Conservation (phyloP, 1,140 invertebrate genomes). For the Macrosteles quadrilineatus region DNA sequence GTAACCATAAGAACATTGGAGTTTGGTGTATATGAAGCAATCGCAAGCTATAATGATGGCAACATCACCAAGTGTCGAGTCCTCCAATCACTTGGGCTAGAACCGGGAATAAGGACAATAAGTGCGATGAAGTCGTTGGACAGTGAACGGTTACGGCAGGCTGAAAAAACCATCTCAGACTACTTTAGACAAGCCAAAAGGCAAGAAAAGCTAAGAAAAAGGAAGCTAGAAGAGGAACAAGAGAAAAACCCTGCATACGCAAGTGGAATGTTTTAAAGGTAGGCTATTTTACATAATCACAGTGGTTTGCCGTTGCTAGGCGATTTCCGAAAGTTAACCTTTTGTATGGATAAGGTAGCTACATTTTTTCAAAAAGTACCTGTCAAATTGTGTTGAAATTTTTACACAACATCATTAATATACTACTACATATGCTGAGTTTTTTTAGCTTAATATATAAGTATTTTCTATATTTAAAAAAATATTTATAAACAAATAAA, state of each 20-base stretch:
- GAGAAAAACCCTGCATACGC: not conserved
- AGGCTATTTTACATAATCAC: not conserved
- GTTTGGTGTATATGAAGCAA: slow-evolving; percentile 22
- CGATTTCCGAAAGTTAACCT: not conserved
- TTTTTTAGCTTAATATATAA: not conserved
- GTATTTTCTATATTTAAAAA: not conserved
- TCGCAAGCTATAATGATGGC: not conserved
- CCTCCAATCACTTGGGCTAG: not conserved
- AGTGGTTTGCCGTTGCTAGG: not conserved
- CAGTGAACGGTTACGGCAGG: not conserved
- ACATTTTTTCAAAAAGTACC: not conserved
- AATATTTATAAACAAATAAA: not conserved
- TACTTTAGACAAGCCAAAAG: not conserved
- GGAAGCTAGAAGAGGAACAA: not conserved
- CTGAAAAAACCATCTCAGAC: slow-evolving; percentile 1
- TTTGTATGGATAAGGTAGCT: not conserved
- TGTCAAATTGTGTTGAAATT: not conserved
- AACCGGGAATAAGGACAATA: not conserved
- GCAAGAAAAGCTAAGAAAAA: not conserved
- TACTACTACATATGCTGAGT: not conserved
- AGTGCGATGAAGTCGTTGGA: not conserved
- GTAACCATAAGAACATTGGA: not conserved
- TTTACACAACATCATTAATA: not conserved
- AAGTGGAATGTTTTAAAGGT: not conserved
- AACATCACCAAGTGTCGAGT: not conserved